These are phyloP conservation scores for Cotesia congregata DNA, from an alignment of 2,888 invertebrate genomes.

Conservation along the genomic window DNA sequence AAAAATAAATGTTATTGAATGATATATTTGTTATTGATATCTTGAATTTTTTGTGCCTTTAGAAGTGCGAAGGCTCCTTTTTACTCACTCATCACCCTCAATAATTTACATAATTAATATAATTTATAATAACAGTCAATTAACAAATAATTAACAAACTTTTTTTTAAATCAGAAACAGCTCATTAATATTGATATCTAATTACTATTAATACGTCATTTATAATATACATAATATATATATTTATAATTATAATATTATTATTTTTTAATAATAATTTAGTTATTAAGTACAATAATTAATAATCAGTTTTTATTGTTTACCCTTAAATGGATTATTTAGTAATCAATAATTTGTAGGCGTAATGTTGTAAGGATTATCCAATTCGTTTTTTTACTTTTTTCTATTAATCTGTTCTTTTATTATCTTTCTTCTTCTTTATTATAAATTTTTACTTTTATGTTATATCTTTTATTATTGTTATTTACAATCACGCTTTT, in stretches of 20 bases:
- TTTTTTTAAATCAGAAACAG: slow-evolving; percentile 10
- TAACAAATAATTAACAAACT: slow-evolving; percentile 24
- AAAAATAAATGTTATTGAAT: neutral
- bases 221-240: slow-evolving; percentile 16
- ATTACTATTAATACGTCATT: slow-evolving; percentile 27
- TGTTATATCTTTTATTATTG: neutral
- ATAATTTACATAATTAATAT: neutral
- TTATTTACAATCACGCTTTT: neutral
- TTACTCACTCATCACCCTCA: neutral
- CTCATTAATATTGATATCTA: slow-evolving; percentile 23
- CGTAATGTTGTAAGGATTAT: slow-evolving; percentile 15
- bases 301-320: neutral
- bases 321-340: slow-evolving; percentile 10
- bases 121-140: neutral
- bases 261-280: slow-evolving; percentile 16
- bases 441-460: neutral
- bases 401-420: neutral
- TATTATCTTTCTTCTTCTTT: neutral
- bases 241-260: neutral
- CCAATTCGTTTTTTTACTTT: slow-evolving; percentile 11
- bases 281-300: neutral
- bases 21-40: neutral
- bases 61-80: neutral
- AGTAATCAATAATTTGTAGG: slow-evolving; percentile 23
- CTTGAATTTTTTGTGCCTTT: slow-evolving; percentile 28